phyloP scores from a whole-genome alignment of 2,113 vertebrate genomes.

The Brienomyrus longianalis region DNA sequence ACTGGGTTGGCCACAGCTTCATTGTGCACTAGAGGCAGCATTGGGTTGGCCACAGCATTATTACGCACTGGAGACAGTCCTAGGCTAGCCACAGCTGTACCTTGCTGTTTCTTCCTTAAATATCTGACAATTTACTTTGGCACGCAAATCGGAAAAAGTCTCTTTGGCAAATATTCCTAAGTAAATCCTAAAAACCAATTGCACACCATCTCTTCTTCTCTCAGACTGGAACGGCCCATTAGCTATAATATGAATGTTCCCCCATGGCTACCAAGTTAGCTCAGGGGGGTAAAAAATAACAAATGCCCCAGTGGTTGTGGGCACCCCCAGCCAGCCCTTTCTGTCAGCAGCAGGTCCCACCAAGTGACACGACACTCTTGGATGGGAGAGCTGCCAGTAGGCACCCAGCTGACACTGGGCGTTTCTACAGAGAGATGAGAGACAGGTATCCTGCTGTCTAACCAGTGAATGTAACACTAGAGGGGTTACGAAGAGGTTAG shows the following conservation, averaged over 20 bases:
- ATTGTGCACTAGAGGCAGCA: neutral
- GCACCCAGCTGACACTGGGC: neutral
- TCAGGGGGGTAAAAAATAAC: neutral
- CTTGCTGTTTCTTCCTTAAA: neutral
- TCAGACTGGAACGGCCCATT: neutral
- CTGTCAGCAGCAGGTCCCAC: neutral
- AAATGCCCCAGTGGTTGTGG: neutral
- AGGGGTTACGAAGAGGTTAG: neutral
- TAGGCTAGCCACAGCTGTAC: neutral
- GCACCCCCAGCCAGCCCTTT: neutral
- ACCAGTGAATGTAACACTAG: neutral
- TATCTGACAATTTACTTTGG: neutral
- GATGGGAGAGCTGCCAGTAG: neutral
- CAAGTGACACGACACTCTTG: neutral
- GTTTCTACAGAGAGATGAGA: neutral
- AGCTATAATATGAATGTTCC: neutral
- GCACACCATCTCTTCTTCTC: neutral
- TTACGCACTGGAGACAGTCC: neutral
- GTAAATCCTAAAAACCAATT: neutral
- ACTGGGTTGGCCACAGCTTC: neutral
- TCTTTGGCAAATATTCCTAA: neutral
- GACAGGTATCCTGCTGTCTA: neutral
- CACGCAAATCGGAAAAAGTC: neutral
- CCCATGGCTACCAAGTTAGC: neutral
- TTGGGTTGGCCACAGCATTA: neutral